Conservation (phyloP, 2,113 vertebrate species). For the human region DNA sequence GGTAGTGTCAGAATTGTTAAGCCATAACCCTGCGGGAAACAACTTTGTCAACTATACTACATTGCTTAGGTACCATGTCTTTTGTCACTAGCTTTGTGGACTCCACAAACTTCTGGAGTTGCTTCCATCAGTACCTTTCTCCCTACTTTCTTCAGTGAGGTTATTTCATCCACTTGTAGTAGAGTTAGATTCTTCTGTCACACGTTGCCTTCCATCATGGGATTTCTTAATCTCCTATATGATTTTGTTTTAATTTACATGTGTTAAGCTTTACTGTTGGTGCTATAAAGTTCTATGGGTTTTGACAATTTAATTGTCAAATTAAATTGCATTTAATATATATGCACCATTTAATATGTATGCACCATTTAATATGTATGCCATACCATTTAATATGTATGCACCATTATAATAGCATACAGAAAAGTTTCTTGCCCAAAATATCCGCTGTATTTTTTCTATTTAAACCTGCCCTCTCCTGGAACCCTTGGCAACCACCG, state of each 20-base stretch:
- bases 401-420: background rate
- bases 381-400: background rate
- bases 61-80: background rate
- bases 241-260: background rate
- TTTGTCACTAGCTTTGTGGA: slow-evolving; percentile 14
- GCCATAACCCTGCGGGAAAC: background rate
- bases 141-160: background rate
- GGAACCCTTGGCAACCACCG: background rate
- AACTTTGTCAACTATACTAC: background rate
- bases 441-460: background rate
- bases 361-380: too few species aligned
- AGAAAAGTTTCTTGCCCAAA: background rate
- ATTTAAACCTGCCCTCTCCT: background rate
- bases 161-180: background rate
- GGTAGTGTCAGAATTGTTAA: background rate
- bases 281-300: background rate
- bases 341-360: too few species aligned
- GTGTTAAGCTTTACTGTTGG: background rate
- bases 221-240: background rate
- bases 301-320: background rate
- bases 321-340: too few species aligned
- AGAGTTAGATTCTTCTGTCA: background rate
- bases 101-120: background rate
- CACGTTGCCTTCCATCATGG: background rate
- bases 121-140: background rate